Conservation (phyloP, 2,888 invertebrate species). For the Nephrotoma flavescens region DNA sequence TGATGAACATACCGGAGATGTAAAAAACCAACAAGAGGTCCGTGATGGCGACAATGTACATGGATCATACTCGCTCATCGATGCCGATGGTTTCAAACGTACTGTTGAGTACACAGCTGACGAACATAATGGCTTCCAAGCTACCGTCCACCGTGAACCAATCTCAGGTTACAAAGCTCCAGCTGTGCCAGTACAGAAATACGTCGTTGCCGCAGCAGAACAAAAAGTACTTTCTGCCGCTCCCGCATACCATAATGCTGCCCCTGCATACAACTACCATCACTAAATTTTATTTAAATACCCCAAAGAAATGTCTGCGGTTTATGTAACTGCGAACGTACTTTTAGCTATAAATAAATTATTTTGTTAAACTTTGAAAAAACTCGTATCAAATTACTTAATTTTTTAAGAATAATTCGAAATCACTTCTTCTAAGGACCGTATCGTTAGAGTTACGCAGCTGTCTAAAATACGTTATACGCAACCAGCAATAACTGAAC, state of each 20-base stretch:
- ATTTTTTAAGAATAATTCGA: too few species aligned
- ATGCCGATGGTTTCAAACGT: slow-evolving; percentile 38
- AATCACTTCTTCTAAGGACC: too few species aligned
- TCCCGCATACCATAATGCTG: slow-evolving; percentile 11
- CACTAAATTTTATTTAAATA: background rate
- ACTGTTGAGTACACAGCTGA: slow-evolving; percentile 40
- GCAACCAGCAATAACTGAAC: too few species aligned
- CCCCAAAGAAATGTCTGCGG: background rate
- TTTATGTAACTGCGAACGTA: background rate
- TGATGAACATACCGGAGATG: slow-evolving; percentile 36
- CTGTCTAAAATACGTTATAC: too few species aligned
- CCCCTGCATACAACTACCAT: slow-evolving; percentile 4
- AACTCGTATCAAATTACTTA: too few species aligned
- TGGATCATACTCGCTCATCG: slow-evolving; percentile 37
- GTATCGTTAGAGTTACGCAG: too few species aligned
- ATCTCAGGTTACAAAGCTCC: slow-evolving; percentile 10
- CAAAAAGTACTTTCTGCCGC: slow-evolving; percentile 16
- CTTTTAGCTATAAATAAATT: background rate
- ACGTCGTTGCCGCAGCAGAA: slow-evolving; percentile 7
- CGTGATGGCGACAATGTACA: slow-evolving; percentile 37
- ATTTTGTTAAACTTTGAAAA: background rate
- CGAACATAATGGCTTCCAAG: slow-evolving; percentile 38
- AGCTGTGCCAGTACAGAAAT: slow-evolving; percentile 6
- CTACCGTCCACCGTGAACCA: slow-evolving; percentile 37
- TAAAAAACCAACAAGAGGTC: slow-evolving; percentile 36